These are phyloP conservation scores for Speoplatyrhinus poulsoni DNA, from an alignment of 2,113 vertebrate genomes.

Conservation along the genomic window DNA sequence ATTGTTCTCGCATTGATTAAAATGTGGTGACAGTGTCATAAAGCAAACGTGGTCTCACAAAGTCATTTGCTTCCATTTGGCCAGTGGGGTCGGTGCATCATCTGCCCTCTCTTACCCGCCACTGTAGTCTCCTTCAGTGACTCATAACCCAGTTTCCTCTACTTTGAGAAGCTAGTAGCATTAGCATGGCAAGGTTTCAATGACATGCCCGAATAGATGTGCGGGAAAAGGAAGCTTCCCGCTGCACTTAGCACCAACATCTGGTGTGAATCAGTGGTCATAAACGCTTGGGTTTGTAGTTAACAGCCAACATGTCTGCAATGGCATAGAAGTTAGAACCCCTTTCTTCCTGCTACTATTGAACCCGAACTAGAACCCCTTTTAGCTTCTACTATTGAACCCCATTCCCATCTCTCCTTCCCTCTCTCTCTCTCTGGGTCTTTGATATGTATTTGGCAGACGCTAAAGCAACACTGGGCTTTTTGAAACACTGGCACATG, in stretches of 20 bases:
- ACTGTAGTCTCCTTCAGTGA: too few species aligned
- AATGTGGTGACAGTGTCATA: too few species aligned
- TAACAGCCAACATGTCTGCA: slow-evolving; percentile 15
- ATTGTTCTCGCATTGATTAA: too few species aligned
- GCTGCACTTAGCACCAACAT: slow-evolving; percentile 7
- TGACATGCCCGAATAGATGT: slow-evolving; percentile 7
- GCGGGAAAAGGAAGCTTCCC: neutral
- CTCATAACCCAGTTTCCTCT: neutral
- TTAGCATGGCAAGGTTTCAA: neutral
- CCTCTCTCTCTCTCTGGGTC: slow-evolving; percentile 14
- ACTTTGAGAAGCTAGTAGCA: neutral
- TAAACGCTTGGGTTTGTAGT: slow-evolving; percentile 16
- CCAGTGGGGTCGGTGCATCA: neutral
- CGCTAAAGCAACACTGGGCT: slow-evolving; percentile 28
- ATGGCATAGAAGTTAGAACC: slow-evolving; percentile 10
- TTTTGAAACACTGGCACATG: slow-evolving; percentile 29
- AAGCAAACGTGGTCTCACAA: neutral
- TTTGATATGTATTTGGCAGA: slow-evolving; percentile 47
- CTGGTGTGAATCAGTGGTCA: slow-evolving; percentile 18
- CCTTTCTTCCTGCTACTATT: slow-evolving; percentile 27
- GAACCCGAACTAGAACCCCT: too few species aligned
- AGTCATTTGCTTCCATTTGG: too few species aligned
- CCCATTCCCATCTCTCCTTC: neutral
- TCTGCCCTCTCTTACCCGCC: too few species aligned
- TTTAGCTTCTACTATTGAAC: neutral